phyloP scores from a whole-genome alignment of 35 echinoderm and acorn worm species.

The Ophiothrix spiculata region DNA sequence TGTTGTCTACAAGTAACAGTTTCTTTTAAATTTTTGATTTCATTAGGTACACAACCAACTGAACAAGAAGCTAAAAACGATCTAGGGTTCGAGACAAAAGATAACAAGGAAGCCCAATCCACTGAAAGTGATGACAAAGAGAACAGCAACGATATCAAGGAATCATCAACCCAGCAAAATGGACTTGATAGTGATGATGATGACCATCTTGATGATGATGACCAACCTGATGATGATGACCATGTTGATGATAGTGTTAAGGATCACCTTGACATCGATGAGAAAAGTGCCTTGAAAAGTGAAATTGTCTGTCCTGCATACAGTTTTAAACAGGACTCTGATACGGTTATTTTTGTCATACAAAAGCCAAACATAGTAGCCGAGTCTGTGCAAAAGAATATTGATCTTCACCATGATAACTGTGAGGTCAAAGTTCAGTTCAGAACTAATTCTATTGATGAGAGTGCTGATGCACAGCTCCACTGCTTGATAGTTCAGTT shows the following conservation, averaged over 20 bases:
- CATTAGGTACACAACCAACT: neutral
- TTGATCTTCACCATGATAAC: slow-evolving; percentile 13
- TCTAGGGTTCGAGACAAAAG: neutral
- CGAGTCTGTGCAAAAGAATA: slow-evolving; percentile 12
- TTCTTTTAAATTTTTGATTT: neutral
- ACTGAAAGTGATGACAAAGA: neutral
- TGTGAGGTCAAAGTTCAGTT: slow-evolving; percentile 19
- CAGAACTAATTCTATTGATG: neutral
- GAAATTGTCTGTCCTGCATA: slow-evolving; percentile 53
- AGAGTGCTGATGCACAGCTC: neutral
- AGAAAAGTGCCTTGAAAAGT: too few species aligned
- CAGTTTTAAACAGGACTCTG: slow-evolving; percentile 49
- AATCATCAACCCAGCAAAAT: neutral
- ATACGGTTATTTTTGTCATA: slow-evolving; percentile 45
- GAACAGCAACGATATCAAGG: neutral
- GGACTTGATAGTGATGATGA: slow-evolving; percentile 3
- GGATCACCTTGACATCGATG: too few species aligned
- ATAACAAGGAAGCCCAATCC: neutral
- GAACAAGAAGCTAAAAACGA: neutral
- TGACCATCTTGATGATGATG: neutral
- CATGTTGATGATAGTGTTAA: too few species aligned
- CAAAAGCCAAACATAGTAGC: neutral
- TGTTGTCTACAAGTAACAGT: too few species aligned
- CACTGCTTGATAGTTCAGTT: slow-evolving; percentile 10
- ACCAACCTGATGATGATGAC: too few species aligned